Evolutionary conservation across 2,888 invertebrate genomes (phyloP), one percentile per base, ranked within the genome.

Genomic region (Synergus gifuensis): DNA sequence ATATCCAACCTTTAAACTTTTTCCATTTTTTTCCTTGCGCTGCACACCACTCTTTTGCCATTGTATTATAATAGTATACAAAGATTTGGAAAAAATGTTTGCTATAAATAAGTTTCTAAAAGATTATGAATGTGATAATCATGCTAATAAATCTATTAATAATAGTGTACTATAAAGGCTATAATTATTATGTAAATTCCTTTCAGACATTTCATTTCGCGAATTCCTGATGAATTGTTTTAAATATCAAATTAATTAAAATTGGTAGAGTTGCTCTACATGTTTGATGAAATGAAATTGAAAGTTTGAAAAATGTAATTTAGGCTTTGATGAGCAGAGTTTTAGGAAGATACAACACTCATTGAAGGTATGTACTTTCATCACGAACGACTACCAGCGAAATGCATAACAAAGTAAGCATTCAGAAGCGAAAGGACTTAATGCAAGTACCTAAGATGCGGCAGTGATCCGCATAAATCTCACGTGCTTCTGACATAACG

Each of bases 391-490:
- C 36, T 76, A 60, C 76, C 60, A 60, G 42, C 42, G 60, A 76
- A 76, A 76, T 76, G 60, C 76, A 60, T 36, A 42, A 76, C 58
- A 63, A 76, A 76, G 76, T 62, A 62, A 76, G 62, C 63, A 54
- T 62, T 76, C 58, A 36, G 60, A 63, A 76, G 76, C 42, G 76
- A 76, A 76, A 76, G 76, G 76, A 76, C 44, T 60, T 60, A 62
- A 76, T 76, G 60, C 76, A 49, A 69, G 69, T 69, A 67, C 44
- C 28, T 28, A 28, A 28, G 42, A 67, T 46, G 18, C 67, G 67
- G 67, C 67, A 67, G 66, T 66, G 44, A 66, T 44, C 66, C 36
- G 54, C 54, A 67, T 67, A 67, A 67, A 69, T 69, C 69, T 69
- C 69, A 69, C 49, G 22, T 49, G 69, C 16, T 69, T 69, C 49